Evolutionary conservation across 23 tunicate genomes (phyloP), one percentile per base, ranked within the genome.

Genomic region (Trididemnum nubilum): DNA sequence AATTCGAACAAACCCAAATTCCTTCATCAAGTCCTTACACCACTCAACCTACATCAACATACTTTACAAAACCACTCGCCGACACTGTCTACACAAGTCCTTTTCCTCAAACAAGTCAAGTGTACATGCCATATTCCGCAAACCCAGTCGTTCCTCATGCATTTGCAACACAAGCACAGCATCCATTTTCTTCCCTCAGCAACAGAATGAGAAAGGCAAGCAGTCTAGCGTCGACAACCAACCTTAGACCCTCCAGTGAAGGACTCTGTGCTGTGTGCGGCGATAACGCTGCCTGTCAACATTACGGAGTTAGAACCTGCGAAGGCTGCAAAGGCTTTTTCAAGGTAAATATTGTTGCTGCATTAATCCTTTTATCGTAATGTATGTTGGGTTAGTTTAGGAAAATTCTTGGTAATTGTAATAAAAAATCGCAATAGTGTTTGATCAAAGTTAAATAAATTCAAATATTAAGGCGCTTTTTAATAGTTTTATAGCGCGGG

Each of bases 251-350:
- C 2, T 76, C 87, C 28, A 94, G 84, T 63, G 99, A 94, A 71
- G 95, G 99, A 9, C 61, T 94, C 7, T 94, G 99, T 37, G 99
- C 99, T 19, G 99, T 94, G 0, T 94, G 99, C 37, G 99, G 99
- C 0, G 99, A 94, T 78, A 88, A 89, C 67, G 99, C 99, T 1
- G 99, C 99, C 21, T 94, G 99, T 60, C 99, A 94, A 52, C 99
- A 94, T 65, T 94, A 94, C 60, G 99, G 99, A 23, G 99, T 94
- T 21, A 77, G 99, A 54, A 94, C 99, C 21, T 94, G 99, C 78
- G 99, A 94, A 65, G 99, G 99, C 38, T 94, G 99, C 88, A 94
- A 94, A 82, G 99, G 99, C n/a, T 94, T 94, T 77, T 94, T 94
- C 72, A 94, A 94, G 94, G 98, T 94, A 79, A 65, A 27, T 82